phyloP scores from a whole-genome alignment of 2,797 vertebrate species.

The Pachyuromys duprasi region DNA sequence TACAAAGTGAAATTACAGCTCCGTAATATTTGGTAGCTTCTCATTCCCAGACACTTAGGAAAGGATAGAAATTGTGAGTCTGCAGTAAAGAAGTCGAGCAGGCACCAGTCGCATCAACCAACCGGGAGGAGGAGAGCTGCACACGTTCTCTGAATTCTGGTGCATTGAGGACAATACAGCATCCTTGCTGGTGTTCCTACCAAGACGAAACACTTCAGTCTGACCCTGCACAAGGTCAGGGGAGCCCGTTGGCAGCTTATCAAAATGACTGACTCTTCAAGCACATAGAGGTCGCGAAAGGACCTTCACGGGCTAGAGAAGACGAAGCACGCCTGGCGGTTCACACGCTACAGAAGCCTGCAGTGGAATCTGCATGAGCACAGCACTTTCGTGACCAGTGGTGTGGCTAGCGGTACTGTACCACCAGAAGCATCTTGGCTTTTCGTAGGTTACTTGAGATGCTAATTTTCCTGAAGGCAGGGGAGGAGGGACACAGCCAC shows the following conservation, averaged over 20 bases:
- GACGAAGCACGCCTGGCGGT: background rate
- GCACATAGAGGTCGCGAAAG: background rate
- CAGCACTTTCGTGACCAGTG: accelerated
- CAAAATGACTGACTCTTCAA: background rate
- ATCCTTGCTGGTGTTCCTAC: background rate
- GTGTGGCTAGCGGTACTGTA: accelerated
- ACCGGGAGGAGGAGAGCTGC: background rate
- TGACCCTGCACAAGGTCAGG: background rate
- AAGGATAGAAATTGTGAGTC: background rate
- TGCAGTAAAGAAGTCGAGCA: background rate
- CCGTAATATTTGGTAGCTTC: background rate
- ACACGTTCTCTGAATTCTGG: background rate
- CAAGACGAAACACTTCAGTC: background rate
- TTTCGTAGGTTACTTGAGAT: background rate
- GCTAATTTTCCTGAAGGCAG: background rate
- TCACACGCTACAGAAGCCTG: background rate
- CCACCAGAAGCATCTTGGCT: background rate
- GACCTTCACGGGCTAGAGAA: background rate
- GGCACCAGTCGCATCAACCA: background rate
- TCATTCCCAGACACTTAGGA: background rate
- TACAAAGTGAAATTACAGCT: background rate
- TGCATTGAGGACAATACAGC: accelerated
- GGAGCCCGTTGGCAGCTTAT: background rate
- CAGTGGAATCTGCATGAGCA: background rate
- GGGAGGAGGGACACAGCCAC: background rate